phyloP scores from a whole-genome alignment of 2,797 vertebrate genomes.

The Mormyrops attenuatus region DNA sequence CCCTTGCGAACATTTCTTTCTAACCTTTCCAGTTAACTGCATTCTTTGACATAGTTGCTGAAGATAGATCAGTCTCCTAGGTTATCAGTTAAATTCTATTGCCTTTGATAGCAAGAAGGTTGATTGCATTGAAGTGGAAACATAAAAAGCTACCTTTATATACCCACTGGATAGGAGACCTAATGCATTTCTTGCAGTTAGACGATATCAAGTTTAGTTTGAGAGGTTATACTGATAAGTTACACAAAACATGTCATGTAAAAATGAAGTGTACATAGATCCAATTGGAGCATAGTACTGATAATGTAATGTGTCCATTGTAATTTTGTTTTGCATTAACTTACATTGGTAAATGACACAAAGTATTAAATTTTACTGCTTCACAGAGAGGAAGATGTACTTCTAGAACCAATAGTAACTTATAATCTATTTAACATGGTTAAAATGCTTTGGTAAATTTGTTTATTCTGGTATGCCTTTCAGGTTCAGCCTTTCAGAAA shows the following conservation, averaged over 20 bases:
- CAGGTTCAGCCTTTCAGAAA: constrained; percentile 67
- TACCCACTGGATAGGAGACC: neutral
- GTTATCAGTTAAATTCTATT: neutral
- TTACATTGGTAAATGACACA: neutral
- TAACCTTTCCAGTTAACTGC: neutral
- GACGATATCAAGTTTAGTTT: neutral
- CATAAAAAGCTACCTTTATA: neutral
- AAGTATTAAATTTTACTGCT: neutral
- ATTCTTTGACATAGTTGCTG: neutral
- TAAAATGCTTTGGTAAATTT: neutral
- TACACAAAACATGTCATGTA: neutral
- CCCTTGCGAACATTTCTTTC: neutral
- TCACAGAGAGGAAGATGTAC: neutral
- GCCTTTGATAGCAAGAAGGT: neutral
- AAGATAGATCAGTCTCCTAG: neutral
- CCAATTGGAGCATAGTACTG: neutral
- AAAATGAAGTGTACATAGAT: neutral
- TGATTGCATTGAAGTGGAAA: neutral
- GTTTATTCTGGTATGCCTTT: constrained; percentile 26
- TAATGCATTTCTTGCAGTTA: neutral
- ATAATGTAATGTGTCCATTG: neutral
- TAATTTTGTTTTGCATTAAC: neutral
- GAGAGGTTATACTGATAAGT: neutral
- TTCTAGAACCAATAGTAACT: neutral
- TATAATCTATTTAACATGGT: neutral